Base-by-base conservation (phyloP, 2,888 invertebrate species). In the Selenia dentaria region DNA sequence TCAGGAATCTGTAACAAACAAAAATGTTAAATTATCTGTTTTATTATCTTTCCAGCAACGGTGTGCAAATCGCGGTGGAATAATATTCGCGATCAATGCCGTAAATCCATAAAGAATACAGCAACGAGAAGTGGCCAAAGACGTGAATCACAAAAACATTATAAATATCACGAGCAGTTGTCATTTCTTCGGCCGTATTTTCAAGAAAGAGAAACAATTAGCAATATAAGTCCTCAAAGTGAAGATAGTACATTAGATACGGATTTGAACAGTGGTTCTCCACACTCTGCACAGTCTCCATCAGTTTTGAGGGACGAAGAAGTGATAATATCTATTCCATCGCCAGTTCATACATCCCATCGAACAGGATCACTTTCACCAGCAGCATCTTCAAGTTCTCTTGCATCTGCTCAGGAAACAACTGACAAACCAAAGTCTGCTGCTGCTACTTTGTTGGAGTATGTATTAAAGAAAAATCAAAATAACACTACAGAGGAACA, bases 101-200 rank as follows among this genome's bases (percentile, higher is more conserved):
- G n/a, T n/a, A n/a, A n/a, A n/a, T n/a, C n/a, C n/a, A n/a, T n/a
- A n/a, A n/a, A n/a, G n/a, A n/a, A n/a, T n/a, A n/a, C n/a, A n/a
- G n/a, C n/a, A n/a, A n/a, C n/a, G n/a, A n/a, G n/a, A n/a, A n/a
- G n/a, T n/a, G n/a, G n/a, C n/a, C n/a, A n/a, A n/a, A n/a, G n/a
- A n/a, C n/a, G n/a, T n/a, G n/a, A n/a, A n/a, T n/a, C n/a, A n/a
- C 16, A 3, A 16, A 3, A 16, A 3, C 5, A 16, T 3, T 16
- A 16, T 16, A 16, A 67, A 65, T 16, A 31, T 31, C 31, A 31
- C 14, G 16, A 31, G 16, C 16, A 31, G 16, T 16, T 16, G 16
- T 31, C 8, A 16, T 16, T 31, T 31, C n/a, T 31, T 31, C 16
- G 31, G 16, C 16, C 14, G 9, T 16, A 31, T 16, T 31, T 31